phyloP scores from a whole-genome alignment of 1,140 invertebrate genomes.

The Metopolophium dirhodum region DNA sequence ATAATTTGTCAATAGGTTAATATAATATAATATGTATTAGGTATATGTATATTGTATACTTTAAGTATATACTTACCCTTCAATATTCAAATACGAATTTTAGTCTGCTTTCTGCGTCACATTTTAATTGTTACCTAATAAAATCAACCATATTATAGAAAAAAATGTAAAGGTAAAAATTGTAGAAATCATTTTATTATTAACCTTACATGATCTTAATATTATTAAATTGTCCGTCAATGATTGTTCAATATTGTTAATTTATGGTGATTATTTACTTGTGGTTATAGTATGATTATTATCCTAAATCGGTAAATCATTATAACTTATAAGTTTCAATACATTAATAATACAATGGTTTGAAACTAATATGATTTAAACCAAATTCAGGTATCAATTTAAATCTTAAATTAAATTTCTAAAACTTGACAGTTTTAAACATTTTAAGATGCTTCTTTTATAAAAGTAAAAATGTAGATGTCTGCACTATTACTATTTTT shows the following conservation, averaged over 20 bases:
- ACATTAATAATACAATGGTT: neutral
- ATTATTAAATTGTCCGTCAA: neutral
- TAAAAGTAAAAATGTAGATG: neutral
- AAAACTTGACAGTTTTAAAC: neutral
- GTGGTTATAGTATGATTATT: neutral
- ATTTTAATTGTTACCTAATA: neutral
- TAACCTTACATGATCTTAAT: neutral
- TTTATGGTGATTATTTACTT: neutral
- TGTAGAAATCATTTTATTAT: neutral
- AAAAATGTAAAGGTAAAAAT: neutral
- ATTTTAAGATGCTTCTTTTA: neutral
- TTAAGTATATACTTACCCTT: neutral
- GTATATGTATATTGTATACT: too few species aligned
- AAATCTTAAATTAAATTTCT: neutral
- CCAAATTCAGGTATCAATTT: neutral
- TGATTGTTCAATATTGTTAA: neutral
- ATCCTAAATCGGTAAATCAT: neutral
- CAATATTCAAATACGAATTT: neutral
- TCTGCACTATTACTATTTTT: conserved; percentile 52
- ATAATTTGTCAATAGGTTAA: neutral
- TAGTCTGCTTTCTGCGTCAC: neutral
- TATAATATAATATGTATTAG: neutral
- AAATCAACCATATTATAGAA: neutral
- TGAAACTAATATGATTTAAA: neutral
- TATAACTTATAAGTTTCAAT: neutral